These are phyloP conservation scores for Thymelicus lineola DNA, from an alignment of 2,888 invertebrate species.

Conservation along the genomic window DNA sequence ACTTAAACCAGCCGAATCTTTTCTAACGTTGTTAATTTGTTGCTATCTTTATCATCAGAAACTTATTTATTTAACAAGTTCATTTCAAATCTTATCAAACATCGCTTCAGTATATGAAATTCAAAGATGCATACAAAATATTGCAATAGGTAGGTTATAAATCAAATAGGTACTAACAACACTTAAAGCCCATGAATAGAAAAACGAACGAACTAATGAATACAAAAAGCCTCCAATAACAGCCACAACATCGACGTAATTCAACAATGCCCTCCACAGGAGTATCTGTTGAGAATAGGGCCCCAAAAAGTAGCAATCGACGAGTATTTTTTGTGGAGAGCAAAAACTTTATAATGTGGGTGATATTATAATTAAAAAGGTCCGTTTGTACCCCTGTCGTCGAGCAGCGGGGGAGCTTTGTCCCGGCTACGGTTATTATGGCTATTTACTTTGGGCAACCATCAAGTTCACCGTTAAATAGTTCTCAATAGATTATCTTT, in stretches of 20 bases:
- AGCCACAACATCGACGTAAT: constrained; percentile 33
- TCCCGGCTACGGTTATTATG: constrained; percentile 74
- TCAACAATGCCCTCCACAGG: constrained; percentile 33
- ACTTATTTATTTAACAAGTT: no score
- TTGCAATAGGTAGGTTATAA: background rate
- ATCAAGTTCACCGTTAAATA: constrained; percentile 61
- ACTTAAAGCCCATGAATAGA: background rate
- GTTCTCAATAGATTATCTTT: constrained; percentile 58
- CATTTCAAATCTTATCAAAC: no score
- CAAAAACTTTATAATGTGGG: constrained; percentile 79
- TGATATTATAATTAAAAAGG: constrained; percentile 84
- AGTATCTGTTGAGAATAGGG: constrained; percentile 32
- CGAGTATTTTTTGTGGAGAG: constrained; percentile 38
- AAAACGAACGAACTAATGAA: constrained; percentile 9
- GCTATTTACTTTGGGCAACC: constrained; percentile 79
- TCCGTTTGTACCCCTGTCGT: constrained; percentile 71
- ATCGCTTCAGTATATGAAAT: no score
- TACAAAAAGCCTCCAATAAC: constrained; percentile 25
- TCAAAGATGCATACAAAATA: background rate
- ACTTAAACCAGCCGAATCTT: no score
- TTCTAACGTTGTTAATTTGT: no score
- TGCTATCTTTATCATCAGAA: no score
- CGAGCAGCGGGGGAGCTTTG: constrained; percentile 75
- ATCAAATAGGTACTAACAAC: background rate
- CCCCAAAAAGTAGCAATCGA: constrained; percentile 39